A percentile compares a stretch with the other conserved stretches of the same genome.
phyloP scores from a whole-genome alignment of 2,797 vertebrate species.

The Manis pentadactyla region DNA sequence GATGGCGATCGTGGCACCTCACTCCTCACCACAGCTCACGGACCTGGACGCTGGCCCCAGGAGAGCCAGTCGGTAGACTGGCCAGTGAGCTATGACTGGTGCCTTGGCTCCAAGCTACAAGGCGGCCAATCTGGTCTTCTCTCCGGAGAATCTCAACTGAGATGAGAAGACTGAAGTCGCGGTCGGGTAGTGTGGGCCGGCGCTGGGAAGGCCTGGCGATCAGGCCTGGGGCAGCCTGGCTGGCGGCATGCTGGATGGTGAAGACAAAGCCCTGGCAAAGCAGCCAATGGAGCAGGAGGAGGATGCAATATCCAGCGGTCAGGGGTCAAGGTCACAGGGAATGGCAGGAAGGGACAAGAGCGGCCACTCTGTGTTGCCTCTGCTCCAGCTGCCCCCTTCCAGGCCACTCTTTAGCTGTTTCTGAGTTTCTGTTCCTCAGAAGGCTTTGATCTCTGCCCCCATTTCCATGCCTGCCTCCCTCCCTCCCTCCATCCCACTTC shows the following conservation, averaged over 20 bases:
- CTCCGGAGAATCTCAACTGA: background rate
- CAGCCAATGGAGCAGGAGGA: background rate
- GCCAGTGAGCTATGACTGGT: background rate
- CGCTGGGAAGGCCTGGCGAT: background rate
- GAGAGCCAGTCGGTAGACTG: background rate
- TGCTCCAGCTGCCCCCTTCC: background rate
- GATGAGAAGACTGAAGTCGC: background rate
- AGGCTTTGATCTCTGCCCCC: background rate
- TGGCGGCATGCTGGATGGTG: background rate
- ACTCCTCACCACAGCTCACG: background rate
- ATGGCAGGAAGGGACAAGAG: background rate
- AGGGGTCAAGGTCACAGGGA: background rate
- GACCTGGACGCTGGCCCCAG: background rate
- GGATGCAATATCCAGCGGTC: background rate
- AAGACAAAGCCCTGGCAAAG: background rate
- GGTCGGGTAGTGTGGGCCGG: background rate
- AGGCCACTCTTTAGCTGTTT: background rate
- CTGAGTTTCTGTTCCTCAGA: background rate
- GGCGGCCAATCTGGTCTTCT: background rate
- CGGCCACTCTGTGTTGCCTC: background rate
- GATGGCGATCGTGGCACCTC: background rate
- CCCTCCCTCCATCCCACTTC: background rate
- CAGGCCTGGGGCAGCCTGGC: background rate
- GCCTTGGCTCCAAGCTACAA: background rate
- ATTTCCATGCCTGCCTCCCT: accelerated